Base-by-base conservation (phyloP, 2,113 vertebrate species). In the Ochotona curzoniae region DNA sequence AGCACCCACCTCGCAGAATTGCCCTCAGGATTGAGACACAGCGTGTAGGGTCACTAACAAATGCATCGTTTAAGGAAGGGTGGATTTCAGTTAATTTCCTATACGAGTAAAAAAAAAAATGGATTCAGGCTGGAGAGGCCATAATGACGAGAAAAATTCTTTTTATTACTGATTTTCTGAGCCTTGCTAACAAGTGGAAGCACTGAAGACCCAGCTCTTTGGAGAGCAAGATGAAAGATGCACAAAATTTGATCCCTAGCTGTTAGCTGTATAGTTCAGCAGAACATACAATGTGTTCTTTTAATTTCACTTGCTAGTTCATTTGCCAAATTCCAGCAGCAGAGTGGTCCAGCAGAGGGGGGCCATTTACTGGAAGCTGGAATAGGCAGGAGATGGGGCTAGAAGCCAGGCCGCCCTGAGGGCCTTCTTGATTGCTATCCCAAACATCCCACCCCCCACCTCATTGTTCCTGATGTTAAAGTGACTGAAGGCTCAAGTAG, bases 81-180 rank as follows among this genome's bases (percentile, higher is more conserved):
- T 69, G 54, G 57, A 51, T 26, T 66, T 4, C 38, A 21, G 54
- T 15, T 64, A 32, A 64, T 79, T 66, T 83, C 70, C 79, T 66
- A 82, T 25, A 51, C 21, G 38, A 51, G 86, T 73, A 92, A 89
- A 64, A 47, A 26, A 74, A 75, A 28, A 44, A 44, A 26, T 83
- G 13, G 25, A 57, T 7, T 15, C 44, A 87, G 15, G 18, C 47
- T 44, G 30, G 10, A 76, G 35, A 64, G 17, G 74, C 23, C 21
- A 75, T 76, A 38, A 13, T 78, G 83, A 83, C 73, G 51, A 96
- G 30, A 69, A 74, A 75, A 74, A 89, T 20, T 47, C 17, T 83
- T 49, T 66, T 70, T 70, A 70, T 30, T 8, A 18, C n/a, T 70
- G 9, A 8, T 70, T 70, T 32, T 35, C 54, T 10, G 44, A 78